phyloP scores from a whole-genome alignment of 2,113 vertebrate species.

The Emberiza fucata region DNA sequence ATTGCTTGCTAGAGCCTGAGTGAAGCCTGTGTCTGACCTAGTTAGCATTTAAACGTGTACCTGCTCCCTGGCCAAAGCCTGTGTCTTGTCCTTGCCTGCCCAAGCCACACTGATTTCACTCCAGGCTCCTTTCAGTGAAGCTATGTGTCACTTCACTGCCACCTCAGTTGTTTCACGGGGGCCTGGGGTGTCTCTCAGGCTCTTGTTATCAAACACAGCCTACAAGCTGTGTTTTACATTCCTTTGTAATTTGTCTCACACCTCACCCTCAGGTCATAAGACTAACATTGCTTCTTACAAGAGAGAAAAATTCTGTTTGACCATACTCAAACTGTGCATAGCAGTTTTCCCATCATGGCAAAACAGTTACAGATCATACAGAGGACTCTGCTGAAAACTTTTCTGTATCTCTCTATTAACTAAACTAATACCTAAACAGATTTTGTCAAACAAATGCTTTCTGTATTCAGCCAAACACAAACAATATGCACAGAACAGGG shows the following conservation, averaged over 20 bases:
- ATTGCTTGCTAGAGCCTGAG: neutral
- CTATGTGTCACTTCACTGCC: neutral
- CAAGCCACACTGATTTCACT: neutral
- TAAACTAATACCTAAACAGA: neutral
- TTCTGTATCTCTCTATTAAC: neutral
- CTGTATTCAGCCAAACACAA: neutral
- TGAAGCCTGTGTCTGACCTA: neutral
- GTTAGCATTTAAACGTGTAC: neutral
- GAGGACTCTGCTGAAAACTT: neutral
- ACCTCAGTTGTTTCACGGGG: neutral
- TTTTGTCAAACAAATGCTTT: neutral
- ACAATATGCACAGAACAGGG: neutral
- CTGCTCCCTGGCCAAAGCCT: neutral
- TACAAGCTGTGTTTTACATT: neutral
- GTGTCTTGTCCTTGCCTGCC: neutral
- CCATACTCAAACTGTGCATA: neutral
- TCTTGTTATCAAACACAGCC: neutral
- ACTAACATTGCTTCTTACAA: neutral
- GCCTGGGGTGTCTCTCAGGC: neutral
- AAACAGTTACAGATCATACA: neutral
- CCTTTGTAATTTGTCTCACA: neutral
- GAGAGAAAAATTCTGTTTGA: neutral
- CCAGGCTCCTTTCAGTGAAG: neutral
- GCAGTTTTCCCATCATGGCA: neutral
- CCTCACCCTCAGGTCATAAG: neutral